Conservation (phyloP, 2,797 vertebrate species). For the Enteromius thamalakanensis region DNA sequence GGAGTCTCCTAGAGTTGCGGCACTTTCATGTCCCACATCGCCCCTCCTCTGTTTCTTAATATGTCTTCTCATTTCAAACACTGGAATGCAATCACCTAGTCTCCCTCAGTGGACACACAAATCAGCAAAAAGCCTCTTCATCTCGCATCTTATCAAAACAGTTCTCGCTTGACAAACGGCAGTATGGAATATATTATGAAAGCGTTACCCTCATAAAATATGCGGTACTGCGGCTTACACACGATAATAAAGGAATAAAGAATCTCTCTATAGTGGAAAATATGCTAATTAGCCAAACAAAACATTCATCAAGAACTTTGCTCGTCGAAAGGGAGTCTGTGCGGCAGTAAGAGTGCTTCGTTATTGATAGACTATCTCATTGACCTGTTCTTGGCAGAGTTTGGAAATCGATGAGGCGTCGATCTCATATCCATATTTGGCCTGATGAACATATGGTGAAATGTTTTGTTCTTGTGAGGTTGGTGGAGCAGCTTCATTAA, state of each 20-base stretch:
- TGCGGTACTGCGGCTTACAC: constrained; percentile 7
- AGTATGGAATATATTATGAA: constrained; percentile 42
- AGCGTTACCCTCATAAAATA: constrained; percentile 34
- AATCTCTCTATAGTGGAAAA: constrained; percentile 30
- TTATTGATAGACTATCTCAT: constrained; percentile 34
- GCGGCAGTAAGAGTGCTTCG: background rate
- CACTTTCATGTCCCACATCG: constrained; percentile 52
- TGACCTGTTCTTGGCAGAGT: constrained; percentile 29
- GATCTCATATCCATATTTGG: constrained; percentile 21
- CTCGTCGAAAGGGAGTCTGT: background rate
- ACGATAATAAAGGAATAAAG: constrained; percentile 39
- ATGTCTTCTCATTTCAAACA: constrained; percentile 48
- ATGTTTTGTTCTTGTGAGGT: constrained; percentile 44
- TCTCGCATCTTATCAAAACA: constrained; percentile 46
- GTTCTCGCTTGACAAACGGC: constrained; percentile 38
- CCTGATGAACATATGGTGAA: constrained; percentile 39
- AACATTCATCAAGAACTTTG: constrained; percentile 42
- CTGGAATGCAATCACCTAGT: constrained; percentile 55
- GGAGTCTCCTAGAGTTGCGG: constrained; percentile 63
- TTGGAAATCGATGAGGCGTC: constrained; percentile 38
- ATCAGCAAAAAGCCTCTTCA: constrained; percentile 41
- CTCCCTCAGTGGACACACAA: constrained; percentile 49
- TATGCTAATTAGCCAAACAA: constrained; percentile 45
- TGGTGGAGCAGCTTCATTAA: constrained; percentile 32
- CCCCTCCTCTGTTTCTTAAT: constrained; percentile 45